Evolutionary conservation across 2,888 invertebrate species (phyloP), one percentile per base, ranked within the genome.

Genomic region (Ischnura elegans): DNA sequence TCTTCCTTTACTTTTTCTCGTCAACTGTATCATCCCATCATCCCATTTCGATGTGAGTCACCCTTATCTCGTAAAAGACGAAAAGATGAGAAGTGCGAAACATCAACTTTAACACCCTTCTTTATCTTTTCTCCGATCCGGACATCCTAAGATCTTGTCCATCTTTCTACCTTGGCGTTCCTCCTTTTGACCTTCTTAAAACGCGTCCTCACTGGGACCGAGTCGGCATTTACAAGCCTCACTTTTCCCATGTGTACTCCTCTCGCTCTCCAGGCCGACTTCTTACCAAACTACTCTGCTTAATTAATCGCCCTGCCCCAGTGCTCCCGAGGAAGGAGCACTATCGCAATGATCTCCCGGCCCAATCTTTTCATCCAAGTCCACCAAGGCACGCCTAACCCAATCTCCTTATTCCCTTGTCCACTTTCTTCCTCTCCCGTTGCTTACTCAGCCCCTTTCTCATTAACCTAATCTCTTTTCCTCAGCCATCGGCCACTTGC

Each of bases 241-340:
- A 90, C 90, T 90, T 90, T 61, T 61, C 61, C 45, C 90, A 43
- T 51, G 16, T 90, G 90, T 90, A 66, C 66, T 45, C 61, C 45
- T 90, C 21, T 25, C 61, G 61, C 90, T 8, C 61, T 90, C 25
- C 90, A 43, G 66, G 61, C 90, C 90, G 25, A 47, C 61, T 90
- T 43, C 66, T 66, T 90, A 66, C 66, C 90, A 42, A 43, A 61
- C 90, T 90, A 90, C 90, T 90, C 61, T 66, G 90, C 90, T 66
- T 61, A 90, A 90, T 90, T 90, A 90, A 90, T 66, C 90, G n/a
- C 43, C 13, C 66, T 61, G 36, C 43, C 66, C 47, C 55, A 19
- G 90, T 45, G 45, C 90, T 66, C n/a, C 51, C 51, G 51, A 51
- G 51, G 51, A 10, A 21, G 90, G 61, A 90, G 25, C 86, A 16